These are phyloP conservation scores for Camelus bactrianus DNA, from an alignment of 2,113 vertebrate species.

Conservation along the genomic window DNA sequence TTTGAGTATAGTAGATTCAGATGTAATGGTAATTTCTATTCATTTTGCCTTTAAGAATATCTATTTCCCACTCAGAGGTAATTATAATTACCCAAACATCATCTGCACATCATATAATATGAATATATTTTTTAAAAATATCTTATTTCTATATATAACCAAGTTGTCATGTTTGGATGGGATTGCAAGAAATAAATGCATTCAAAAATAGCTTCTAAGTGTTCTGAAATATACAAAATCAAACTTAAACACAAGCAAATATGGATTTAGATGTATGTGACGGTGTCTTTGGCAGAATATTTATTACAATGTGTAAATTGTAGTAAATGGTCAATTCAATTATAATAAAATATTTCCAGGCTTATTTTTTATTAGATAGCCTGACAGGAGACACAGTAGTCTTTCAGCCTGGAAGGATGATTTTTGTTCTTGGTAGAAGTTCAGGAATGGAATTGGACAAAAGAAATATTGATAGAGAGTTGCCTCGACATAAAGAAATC, in stretches of 20 bases:
- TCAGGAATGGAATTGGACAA: neutral
- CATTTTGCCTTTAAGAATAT: neutral
- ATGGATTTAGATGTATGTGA: neutral
- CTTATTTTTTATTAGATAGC: neutral
- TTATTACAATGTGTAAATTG: neutral
- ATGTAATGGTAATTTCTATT: neutral
- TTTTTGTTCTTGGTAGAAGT: neutral
- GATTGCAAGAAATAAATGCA: neutral
- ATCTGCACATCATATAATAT: neutral
- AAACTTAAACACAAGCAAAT: neutral
- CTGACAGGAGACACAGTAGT: neutral
- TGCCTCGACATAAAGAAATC: neutral
- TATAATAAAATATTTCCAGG: neutral
- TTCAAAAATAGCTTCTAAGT: neutral
- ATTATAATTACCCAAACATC: neutral
- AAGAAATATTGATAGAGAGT: neutral
- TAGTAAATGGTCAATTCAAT: neutral
- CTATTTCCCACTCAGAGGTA: neutral
- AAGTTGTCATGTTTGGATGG: neutral
- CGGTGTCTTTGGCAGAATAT: neutral
- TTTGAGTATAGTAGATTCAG: neutral
- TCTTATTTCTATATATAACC: neutral
- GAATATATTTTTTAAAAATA: neutral
- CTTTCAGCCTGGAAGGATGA: neutral
- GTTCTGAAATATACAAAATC: neutral